Percentiles rank a stretch among this genome's conserved stretches.
Evolutionary conservation across 2,797 vertebrate species (phyloP).

Genomic region (Sebastolobus altivelis): DNA sequence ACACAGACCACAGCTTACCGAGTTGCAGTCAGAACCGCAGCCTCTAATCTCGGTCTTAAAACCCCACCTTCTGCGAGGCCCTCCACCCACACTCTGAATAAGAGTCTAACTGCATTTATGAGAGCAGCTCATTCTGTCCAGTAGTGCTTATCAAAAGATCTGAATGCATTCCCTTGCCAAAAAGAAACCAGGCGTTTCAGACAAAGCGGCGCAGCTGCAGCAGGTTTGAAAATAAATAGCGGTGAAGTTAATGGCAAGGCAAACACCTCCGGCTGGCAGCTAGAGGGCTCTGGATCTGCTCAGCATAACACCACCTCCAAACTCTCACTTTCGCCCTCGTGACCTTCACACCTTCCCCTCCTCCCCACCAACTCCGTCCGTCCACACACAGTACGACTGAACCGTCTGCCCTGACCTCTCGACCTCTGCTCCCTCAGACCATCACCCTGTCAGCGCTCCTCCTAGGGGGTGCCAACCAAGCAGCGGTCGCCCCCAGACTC

Average conservation of each 20-base stretch:
- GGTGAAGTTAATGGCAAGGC: slow-evolving; percentile 78
- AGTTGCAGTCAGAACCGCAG: slow-evolving; percentile 44
- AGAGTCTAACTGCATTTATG: slow-evolving; percentile 42
- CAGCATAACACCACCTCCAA: slow-evolving; percentile 79
- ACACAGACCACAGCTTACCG: slow-evolving; percentile 68
- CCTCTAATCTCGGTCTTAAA: slow-evolving; percentile 64
- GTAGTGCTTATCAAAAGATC: slow-evolving; percentile 61
- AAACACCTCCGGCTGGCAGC: slow-evolving; percentile 82
- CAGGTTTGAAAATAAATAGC: slow-evolving; percentile 83
- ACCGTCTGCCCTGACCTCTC: slow-evolving; percentile 76
- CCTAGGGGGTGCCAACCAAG: slow-evolving; percentile 66
- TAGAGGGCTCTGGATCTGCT: slow-evolving; percentile 79
- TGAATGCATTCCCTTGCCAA: slow-evolving; percentile 46
- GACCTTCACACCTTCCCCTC: slow-evolving; percentile 76
- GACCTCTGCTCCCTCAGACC: slow-evolving; percentile 73
- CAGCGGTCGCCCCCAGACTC: slow-evolving; percentile 49
- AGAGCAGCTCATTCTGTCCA: slow-evolving; percentile 39
- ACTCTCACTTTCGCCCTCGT: slow-evolving; percentile 80
- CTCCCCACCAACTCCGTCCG: slow-evolving; percentile 32
- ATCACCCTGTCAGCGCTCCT: slow-evolving; percentile 80
- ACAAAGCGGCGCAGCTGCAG: slow-evolving; percentile 68
- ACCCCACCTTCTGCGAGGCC: slow-evolving; percentile 51
- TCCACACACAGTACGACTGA: slow-evolving; percentile 59
- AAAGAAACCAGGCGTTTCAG: slow-evolving; percentile 62
- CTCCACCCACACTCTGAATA: slow-evolving; percentile 40